Evolutionary conservation across 1,140 invertebrate species (phyloP), one percentile per base, ranked within the genome.

Genomic region (Bombus sibiricus): DNA sequence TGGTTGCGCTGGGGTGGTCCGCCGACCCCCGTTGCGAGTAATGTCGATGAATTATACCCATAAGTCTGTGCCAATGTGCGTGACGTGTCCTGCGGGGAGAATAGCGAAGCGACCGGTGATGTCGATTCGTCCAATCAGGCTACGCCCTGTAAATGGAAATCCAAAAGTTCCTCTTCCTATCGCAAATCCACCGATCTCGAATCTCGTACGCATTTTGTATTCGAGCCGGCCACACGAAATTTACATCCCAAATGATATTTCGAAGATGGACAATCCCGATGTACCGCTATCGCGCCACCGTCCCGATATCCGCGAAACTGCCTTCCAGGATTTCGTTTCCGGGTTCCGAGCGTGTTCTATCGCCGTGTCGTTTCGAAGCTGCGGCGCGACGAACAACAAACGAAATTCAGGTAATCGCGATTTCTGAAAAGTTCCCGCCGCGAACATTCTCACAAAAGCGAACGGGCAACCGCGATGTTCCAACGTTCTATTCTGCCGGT

Each of bases 111-210:
- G 57, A 68, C 32, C 74, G 80, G 85, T 69, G 86, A 83, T 92
- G 92, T 92, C 92, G 91, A 92, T 92, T 91, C 92, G 87, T 91
- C 92, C 91, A 92, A 93, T 92, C 92, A 86, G 82, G 66, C 75
- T 68, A 71, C 86, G 71, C 83, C 75, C 81, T 69, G 74, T 78
- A 90, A 90, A 90, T 90, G 89, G 88, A 89, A 90, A 90, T 81
- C 74, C 88, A 71, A 90, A 90, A 89, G 88, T 90, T 89, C 72
- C 77, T 57, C 53, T 62, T 41, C 88, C 68, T 85, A 89, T 90
- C 81, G 85, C 88, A 72, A 89, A 68, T 78, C 34, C 73, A 32
- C 18, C 87, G 86, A 76, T 69, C 62, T 68, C 68, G 74, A 73
- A 81, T 79, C 59, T 41, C 57, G n/a, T 25, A n/a, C n/a, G 22